These are phyloP conservation scores for Ormyrus rosae DNA, from an alignment of 2,888 invertebrate genomes.

Conservation along the genomic window DNA sequence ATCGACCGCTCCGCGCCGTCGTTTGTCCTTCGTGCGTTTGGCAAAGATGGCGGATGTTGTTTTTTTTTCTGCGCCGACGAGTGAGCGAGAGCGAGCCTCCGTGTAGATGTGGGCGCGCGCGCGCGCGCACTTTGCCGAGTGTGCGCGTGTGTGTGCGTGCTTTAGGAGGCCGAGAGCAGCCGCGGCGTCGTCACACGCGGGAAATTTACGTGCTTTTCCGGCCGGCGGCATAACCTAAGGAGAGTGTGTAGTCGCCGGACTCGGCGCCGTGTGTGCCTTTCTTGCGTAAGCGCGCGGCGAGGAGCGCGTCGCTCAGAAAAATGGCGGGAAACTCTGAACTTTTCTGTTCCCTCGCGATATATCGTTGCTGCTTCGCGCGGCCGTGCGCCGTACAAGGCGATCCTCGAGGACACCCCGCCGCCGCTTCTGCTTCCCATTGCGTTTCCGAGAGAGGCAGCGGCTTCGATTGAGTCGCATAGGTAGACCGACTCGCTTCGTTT, in stretches of 20 bases:
- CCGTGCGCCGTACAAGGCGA: slow-evolving; percentile 39
- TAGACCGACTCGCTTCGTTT: slow-evolving; percentile 12
- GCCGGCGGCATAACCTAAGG: no score
- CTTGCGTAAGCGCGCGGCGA: slow-evolving; percentile 39
- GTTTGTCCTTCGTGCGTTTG: slow-evolving; percentile 69
- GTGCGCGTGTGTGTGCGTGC: background rate
- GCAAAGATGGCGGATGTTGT: slow-evolving; percentile 73
- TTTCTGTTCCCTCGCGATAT: background rate
- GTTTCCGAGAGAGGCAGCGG: no score
- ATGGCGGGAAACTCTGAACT: slow-evolving; percentile 46
- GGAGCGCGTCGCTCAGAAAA: slow-evolving; percentile 12
- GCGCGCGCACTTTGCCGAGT: background rate
- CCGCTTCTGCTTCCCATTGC: no score
- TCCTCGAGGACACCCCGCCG: background rate
- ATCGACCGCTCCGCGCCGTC: slow-evolving; percentile 61
- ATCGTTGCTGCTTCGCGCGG: background rate
- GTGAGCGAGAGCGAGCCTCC: slow-evolving; percentile 22
- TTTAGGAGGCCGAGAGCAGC: background rate
- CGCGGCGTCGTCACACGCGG: slow-evolving; percentile 6
- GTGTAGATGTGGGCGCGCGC: slow-evolving; percentile 9
- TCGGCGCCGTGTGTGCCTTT: background rate
- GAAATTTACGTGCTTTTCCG: slow-evolving; percentile 4
- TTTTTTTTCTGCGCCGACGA: slow-evolving; percentile 59
- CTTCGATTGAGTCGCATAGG: background rate
- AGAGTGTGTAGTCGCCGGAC: background rate